Percentiles rank a stretch among this genome's conserved stretches.
Conservation (phyloP, 2,888 invertebrate species). For the Pristionchus arcanus region DNA sequence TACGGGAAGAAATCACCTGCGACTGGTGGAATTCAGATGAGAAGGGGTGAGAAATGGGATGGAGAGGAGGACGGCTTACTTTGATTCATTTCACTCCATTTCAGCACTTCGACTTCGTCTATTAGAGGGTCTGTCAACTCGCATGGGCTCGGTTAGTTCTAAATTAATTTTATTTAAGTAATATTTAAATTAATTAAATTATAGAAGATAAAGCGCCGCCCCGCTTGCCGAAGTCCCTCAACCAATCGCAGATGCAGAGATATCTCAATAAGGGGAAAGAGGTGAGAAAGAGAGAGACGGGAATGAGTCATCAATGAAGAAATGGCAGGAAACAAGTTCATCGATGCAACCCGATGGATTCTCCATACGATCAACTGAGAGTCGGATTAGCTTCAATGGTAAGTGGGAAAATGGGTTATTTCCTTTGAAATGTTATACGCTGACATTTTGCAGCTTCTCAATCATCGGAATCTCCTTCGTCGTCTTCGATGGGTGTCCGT, state of each 20-base stretch:
- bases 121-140: constrained; percentile 19
- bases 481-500: constrained; percentile 27
- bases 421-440: not conserved
- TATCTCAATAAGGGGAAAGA: constrained; percentile 4
- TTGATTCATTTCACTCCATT: not conserved
- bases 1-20: constrained; percentile 1
- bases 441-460: not conserved
- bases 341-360: not conserved
- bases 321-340: not conserved
- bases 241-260: constrained; percentile 8
- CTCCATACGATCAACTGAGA: constrained; percentile 24
- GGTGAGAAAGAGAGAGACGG: not conserved
- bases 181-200: not conserved
- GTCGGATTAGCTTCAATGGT: constrained; percentile 28
- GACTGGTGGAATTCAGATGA: not conserved
- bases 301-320: not conserved
- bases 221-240: constrained; percentile 20
- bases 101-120: constrained; percentile 47
- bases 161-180: not conserved
- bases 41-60: not conserved
- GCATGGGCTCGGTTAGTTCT: not conserved
- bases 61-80: not conserved
- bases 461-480: constrained; percentile 37
- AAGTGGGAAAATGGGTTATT: too few relatives aligned
- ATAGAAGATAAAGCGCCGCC: not conserved